phyloP scores from a whole-genome alignment of 2,797 vertebrate genomes.

The Gila robusta region DNA sequence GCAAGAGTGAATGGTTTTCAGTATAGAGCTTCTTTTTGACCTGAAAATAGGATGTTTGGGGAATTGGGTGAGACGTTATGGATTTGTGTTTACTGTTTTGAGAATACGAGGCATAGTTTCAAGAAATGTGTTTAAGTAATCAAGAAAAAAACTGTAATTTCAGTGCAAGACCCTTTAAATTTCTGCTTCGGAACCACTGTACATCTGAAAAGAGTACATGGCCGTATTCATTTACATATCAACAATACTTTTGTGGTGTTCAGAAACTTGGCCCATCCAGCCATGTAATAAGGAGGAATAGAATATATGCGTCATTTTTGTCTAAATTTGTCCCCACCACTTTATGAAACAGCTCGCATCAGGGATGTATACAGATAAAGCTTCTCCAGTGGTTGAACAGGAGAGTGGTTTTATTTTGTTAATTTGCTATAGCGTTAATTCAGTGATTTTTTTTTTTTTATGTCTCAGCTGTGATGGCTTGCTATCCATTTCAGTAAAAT shows the following conservation, averaged over 20 bases:
- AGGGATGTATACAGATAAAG: background rate
- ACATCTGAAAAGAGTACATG: background rate
- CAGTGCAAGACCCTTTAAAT: background rate
- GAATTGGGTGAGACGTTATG: no score
- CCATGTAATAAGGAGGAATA: background rate
- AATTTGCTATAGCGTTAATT: background rate
- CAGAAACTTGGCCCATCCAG: background rate
- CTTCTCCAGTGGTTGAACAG: background rate
- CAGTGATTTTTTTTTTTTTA: background rate
- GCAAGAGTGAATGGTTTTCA: no score
- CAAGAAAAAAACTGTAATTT: no score
- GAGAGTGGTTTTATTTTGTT: background rate
- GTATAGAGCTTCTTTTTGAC: no score
- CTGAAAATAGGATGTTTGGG: no score
- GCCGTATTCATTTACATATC: background rate
- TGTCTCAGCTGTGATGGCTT: background rate
- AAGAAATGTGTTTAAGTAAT: no score
- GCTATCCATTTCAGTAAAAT: background rate
- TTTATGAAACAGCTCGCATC: background rate
- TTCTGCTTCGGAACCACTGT: background rate
- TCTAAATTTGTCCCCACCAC: background rate
- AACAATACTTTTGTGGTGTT: background rate
- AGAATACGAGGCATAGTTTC: no score
- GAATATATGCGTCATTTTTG: background rate
- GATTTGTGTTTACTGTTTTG: no score